Evolutionary conservation across 2,888 invertebrate genomes (phyloP).

Genomic region (Chrysolina americana): DNA sequence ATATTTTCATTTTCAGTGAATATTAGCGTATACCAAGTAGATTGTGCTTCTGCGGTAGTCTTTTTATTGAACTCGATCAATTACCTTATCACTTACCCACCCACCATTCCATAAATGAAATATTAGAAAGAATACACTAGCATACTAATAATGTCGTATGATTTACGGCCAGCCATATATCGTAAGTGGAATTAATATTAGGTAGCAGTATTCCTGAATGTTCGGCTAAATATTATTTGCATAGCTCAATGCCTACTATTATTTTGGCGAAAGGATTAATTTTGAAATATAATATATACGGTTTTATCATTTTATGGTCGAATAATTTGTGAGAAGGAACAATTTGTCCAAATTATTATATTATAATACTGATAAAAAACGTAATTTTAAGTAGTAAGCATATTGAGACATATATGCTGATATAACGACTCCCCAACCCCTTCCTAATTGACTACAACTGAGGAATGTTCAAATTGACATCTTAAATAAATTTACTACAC

Average conservation of each 20-base stretch:
- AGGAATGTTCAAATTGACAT: no score
- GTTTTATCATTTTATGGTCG: background rate
- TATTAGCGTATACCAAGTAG: no score
- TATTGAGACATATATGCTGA: no score
- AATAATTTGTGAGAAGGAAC: background rate
- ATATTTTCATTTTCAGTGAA: no score
- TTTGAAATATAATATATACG: background rate
- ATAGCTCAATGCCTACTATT: background rate
- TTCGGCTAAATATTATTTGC: background rate
- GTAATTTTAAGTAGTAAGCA: no score
- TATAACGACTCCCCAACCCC: no score
- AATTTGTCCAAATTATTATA: no score
- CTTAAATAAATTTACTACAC: no score
- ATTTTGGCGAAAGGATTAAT: background rate
- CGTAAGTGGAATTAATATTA: constrained; percentile 2
- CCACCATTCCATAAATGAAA: background rate
- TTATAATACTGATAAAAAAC: no score
- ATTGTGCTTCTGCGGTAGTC: background rate
- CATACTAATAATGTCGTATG: background rate
- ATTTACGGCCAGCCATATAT: background rate
- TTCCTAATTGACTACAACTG: no score
- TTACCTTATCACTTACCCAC: background rate
- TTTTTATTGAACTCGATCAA: background rate
- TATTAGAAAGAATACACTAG: background rate
- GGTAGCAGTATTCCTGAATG: background rate